These are phyloP conservation scores for Simalia tracyae DNA, from an alignment of 2,797 vertebrate species.

Conservation along the genomic window DNA sequence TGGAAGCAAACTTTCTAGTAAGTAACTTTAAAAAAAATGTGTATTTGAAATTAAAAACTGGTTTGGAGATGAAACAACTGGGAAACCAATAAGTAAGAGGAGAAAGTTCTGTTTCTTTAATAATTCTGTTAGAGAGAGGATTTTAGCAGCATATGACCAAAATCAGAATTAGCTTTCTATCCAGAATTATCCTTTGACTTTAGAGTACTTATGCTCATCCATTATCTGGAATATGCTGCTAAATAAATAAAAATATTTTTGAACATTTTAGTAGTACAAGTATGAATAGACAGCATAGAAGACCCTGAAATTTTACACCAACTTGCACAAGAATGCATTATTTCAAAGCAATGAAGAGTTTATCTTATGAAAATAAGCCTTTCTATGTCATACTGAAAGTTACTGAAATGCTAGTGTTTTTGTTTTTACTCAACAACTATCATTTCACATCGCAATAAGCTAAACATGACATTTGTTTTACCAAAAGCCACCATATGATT, in stretches of 20 bases:
- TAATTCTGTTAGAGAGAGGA: not conserved
- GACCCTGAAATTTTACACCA: not conserved
- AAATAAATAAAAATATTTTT: not conserved
- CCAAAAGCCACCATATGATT: not conserved
- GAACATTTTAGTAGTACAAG: not conserved
- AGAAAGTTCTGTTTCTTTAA: not conserved
- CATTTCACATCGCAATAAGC: not conserved
- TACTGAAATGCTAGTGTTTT: not conserved
- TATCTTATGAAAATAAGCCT: not conserved
- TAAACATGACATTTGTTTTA: not conserved
- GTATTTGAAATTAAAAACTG: slow-evolving; percentile 6
- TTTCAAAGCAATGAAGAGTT: not conserved
- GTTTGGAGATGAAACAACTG: not conserved
- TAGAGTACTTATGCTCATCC: not conserved
- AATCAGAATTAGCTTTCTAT: not conserved
- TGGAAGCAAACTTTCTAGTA: not conserved
- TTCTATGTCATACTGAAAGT: not conserved
- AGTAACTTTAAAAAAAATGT: not conserved
- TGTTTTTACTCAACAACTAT: not conserved
- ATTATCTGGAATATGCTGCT: not conserved
- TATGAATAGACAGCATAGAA: not conserved
- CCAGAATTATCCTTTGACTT: not conserved
- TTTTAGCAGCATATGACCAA: not conserved
- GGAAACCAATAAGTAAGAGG: not conserved
- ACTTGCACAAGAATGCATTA: not conserved